Base-by-base conservation (phyloP, 2,888 invertebrate species). In the Petrolisthes cinctipes region DNA sequence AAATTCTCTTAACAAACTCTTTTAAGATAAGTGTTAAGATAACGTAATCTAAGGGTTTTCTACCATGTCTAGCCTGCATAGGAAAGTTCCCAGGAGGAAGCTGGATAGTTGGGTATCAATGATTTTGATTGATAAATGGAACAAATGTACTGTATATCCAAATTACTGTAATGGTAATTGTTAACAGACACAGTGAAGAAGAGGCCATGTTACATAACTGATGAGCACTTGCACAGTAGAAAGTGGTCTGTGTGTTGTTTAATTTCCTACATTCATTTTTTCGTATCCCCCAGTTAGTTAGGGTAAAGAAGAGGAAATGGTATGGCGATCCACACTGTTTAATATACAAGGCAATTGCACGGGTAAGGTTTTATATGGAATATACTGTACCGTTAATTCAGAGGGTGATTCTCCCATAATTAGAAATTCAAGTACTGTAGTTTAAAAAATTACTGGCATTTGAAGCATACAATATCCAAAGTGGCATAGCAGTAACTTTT, bases 381-480 rank as follows among this genome's bases (percentile, higher is more conserved):
- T 84, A 78, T 61, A 78, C 75, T 66, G 51, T 51, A 78, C 75
- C 78, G 37, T 51, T 78, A 76, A 84, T 78, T 84, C 78, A 61
- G 83, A 76, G 78, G 76, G 66, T 37, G 17, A 84, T 61, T 84
- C 78, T 56, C 78, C 78, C 83, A 78, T 84, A 51, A 53, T 76
- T 84, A 84, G 76, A 84, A 84, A 84, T 76, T 84, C 78, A 78
- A 73, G 23, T 84, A 78, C n/a, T 37, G 37, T 37, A 76, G 61
- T 51, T 71, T 51, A 84, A 84, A 84, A 78, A 84, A 37, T 84
- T 76, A 78, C 73, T 61, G 61, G 83, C 83, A 84, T 57, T 83
- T 78, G 83, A 84, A 84, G 83, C 78, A 76, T 78, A 84, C 83
- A 84, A 76, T 84, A 84, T 84, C 83, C 83, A 76, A 84, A 84